A percentile compares a stretch with the other conserved stretches of the same genome.
Evolutionary conservation across 2,113 vertebrate species (phyloP).

Genomic region (Myodes glareolus): DNA sequence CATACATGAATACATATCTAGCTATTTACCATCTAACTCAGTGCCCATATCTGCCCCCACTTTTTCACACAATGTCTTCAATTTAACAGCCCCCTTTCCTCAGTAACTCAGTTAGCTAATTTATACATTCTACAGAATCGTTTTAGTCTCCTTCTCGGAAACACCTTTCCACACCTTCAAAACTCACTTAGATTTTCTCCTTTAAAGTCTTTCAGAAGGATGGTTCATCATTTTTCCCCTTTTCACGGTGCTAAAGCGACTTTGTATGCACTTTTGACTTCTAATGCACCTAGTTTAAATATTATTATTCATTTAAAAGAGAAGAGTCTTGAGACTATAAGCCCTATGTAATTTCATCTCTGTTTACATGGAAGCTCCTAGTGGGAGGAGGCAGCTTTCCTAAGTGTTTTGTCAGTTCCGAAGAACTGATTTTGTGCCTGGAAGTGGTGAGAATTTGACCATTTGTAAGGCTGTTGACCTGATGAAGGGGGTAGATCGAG

Average conservation of each 20-base stretch:
- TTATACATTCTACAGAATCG: not conserved
- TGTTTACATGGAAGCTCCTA: not conserved
- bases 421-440: not conserved
- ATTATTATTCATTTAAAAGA: conserved; percentile 16
- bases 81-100: not conserved
- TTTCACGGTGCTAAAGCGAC: not conserved
- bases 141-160: not conserved
- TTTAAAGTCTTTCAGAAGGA: not conserved
- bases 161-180: not conserved
- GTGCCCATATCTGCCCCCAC: not conserved
- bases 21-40: not conserved
- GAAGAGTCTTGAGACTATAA: not conserved
- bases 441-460: not conserved
- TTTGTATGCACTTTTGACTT: not conserved
- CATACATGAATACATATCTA: not conserved
- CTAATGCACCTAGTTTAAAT: not conserved
- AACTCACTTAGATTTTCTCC: not conserved
- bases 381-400: not conserved
- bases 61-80: not conserved
- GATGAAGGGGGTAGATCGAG: not conserved
- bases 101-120: not conserved
- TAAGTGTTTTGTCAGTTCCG: not conserved
- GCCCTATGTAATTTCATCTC: not conserved
- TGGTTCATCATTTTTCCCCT: not conserved
- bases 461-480: not conserved